A percentile compares a stretch with the other conserved stretches of the same genome.
Evolutionary conservation across 2,797 vertebrate genomes (phyloP).

Genomic region (Lates japonicus): DNA sequence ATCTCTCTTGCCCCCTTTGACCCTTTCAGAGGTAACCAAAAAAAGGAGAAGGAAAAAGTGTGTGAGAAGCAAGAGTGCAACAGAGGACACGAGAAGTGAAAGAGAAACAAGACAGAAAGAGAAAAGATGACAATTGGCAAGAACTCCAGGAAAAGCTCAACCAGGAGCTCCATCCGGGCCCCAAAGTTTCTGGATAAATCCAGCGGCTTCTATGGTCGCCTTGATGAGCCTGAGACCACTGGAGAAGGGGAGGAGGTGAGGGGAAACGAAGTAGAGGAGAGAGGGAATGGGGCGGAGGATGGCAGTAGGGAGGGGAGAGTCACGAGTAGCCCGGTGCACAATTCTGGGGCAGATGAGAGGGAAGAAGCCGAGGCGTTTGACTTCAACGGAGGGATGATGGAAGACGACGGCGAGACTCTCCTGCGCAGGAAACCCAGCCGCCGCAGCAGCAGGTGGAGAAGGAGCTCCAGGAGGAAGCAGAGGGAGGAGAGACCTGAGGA

Average conservation of each 20-base stretch:
- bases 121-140: conserved; percentile 85
- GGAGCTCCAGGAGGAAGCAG: conserved; percentile 81
- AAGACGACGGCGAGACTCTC: conserved; percentile 82
- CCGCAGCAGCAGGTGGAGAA: conserved; percentile 84
- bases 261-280: conserved; percentile 13
- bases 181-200: conserved; percentile 85
- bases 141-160: conserved; percentile 78
- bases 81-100: conserved; percentile 3
- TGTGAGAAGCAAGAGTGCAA: conserved; percentile 3
- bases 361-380: conserved; percentile 66
- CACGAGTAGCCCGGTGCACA: not conserved
- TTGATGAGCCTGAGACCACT: conserved; percentile 75
- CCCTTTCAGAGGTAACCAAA: conserved; percentile 28
- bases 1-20: conserved; percentile 22
- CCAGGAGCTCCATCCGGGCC: conserved; percentile 74
- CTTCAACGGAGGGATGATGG: conserved; percentile 76
- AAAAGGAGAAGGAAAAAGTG: conserved; percentile 6
- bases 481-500: conserved; percentile 55
- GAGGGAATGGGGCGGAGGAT: not conserved
- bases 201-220: conserved; percentile 84
- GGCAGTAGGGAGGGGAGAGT: not conserved
- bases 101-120: conserved; percentile 27
- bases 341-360: conserved; percentile 20
- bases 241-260: conserved; percentile 29
- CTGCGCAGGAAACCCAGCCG: conserved; percentile 78